Evolutionary conservation across 2,888 invertebrate species (phyloP), one percentile per base, ranked within the genome.

Genomic region (Lochmaea capreae): DNA sequence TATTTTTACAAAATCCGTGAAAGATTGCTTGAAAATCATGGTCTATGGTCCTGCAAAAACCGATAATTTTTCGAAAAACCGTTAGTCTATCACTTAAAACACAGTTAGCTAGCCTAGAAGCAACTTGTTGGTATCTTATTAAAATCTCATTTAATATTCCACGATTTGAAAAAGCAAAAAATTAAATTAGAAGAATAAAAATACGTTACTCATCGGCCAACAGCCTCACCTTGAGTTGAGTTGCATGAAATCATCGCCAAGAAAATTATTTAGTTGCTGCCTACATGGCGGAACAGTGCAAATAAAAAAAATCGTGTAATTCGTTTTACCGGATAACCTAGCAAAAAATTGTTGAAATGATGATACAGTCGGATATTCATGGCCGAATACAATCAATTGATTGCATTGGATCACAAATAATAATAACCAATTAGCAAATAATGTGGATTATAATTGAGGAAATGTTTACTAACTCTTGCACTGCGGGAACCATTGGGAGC

Each of bases 211-310:
- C 69, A 62, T 68, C 68, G 61, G 61, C n/a, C 68, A 59, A 49
- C 69, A 62, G 62, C 61, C 67, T 74, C 49, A 74, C 74, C 74
- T 74, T 74, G 74, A 67, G 22, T 49, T 46, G 58, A 71, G 39
- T 74, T 57, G 62, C 73, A 62, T 66, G 73, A 69, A 68, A 73
- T 73, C 73, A 73, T 70, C 69, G 52, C n/a, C 65, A 73, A 73
- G 69, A 67, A 57, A 39, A 67, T 33, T 57, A 57, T 57, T 42
- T 11, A 22, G 33, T 8, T 39, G 18, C 43, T 22, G 52, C 22
- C 14, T 22, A 46, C 46, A 18, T 43, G 18, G 43, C 22, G 46
- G 46, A 65, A 52, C 65, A 49, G 43, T 46, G 18, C n/a, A 62
- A 39, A 16, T 39, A 2, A 49, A 16, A 59, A 39, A 62, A 39